Evolutionary conservation across 2,888 invertebrate species (phyloP).

Genomic region (Sphaerophoria taeniata): DNA sequence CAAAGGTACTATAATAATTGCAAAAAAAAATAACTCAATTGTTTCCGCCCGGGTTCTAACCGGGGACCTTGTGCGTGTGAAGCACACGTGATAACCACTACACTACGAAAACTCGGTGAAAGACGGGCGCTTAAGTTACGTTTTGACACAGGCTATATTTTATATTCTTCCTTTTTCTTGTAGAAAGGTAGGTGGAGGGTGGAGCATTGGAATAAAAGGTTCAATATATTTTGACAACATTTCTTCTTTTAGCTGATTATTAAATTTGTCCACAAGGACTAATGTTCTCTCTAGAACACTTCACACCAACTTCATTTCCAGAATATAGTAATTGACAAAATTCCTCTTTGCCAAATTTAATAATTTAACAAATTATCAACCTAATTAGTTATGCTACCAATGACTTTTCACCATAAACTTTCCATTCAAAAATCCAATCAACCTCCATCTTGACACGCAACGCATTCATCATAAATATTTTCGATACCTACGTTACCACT

Average conservation of each 20-base stretch:
- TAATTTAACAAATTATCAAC: constrained; percentile 33
- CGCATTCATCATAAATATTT: constrained; percentile 51
- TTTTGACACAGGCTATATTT: too few relatives aligned
- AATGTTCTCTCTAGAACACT: too few relatives aligned
- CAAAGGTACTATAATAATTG: too few relatives aligned
- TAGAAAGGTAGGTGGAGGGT: too few relatives aligned
- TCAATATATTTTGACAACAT: too few relatives aligned
- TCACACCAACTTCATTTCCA: too few relatives aligned
- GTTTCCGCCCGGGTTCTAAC: constrained; percentile 80
- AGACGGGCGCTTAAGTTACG: too few relatives aligned
- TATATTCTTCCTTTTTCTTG: too few relatives aligned
- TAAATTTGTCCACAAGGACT: too few relatives aligned
- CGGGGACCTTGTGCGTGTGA: constrained; percentile 80
- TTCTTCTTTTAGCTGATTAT: too few relatives aligned
- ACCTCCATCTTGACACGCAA: constrained; percentile 56
- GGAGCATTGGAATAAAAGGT: too few relatives aligned
- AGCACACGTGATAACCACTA: constrained; percentile 80
- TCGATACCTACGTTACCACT: constrained; percentile 33
- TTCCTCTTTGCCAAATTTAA: neutral
- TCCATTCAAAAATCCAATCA: constrained; percentile 53
- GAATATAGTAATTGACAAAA: too few relatives aligned
- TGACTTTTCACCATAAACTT: constrained; percentile 35
- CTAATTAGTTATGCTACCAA: constrained; percentile 43
- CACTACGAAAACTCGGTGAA: constrained; percentile 65
- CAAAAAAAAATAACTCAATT: constrained; percentile 13